Evolutionary conservation across 2,113 vertebrate species (phyloP).

Genomic region (Candoia aspera): DNA sequence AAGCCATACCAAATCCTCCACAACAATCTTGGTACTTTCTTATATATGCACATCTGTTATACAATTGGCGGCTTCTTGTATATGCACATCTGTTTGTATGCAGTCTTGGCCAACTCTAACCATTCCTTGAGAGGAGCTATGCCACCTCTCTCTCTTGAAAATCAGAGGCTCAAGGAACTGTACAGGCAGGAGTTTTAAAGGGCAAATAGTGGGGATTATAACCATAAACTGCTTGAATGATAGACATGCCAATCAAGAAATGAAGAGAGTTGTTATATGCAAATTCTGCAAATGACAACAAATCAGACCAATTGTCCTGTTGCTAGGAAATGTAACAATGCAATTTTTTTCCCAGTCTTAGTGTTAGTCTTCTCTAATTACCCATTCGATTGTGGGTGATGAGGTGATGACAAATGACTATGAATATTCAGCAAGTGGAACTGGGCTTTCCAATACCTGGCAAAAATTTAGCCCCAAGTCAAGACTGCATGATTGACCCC

Average conservation of each 20-base stretch:
- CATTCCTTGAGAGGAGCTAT: not conserved
- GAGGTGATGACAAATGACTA: not conserved
- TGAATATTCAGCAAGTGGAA: not conserved
- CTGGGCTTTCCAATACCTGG: not conserved
- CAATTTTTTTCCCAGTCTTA: not conserved
- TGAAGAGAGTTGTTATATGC: not conserved
- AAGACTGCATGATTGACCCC: not conserved
- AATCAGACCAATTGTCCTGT: not conserved
- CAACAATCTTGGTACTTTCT: not conserved
- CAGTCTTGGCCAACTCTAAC: not conserved
- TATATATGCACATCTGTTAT: not conserved
- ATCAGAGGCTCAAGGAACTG: not conserved
- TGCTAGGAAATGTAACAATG: not conserved
- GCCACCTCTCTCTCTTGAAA: not conserved
- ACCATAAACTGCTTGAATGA: not conserved
- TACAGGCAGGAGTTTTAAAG: not conserved
- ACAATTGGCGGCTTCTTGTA: not conserved
- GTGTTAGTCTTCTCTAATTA: not conserved
- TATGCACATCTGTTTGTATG: not conserved
- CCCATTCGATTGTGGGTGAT: not conserved
- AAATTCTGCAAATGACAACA: not conserved
- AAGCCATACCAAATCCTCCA: not conserved
- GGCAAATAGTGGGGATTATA: not conserved
- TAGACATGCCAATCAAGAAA: not conserved
- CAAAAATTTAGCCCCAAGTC: not conserved